Percentiles rank a stretch among this genome's conserved stretches.
Evolutionary conservation across 2,888 invertebrate genomes (phyloP).

Genomic region (Eupithecia subfuscata): DNA sequence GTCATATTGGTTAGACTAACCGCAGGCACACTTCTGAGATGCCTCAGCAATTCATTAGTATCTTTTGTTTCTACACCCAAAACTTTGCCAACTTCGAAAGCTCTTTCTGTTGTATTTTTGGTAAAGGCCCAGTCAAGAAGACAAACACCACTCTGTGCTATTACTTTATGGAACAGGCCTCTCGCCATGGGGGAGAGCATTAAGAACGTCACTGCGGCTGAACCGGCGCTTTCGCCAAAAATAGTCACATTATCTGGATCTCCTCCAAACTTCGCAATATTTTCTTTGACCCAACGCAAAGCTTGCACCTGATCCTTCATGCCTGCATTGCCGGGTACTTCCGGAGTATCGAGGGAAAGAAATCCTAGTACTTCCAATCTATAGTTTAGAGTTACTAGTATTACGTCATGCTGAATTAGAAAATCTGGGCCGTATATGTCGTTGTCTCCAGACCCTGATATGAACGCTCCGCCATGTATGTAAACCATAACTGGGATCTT

Average conservation of each 20-base stretch:
- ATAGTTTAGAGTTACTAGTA: constrained; percentile 74
- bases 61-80: constrained; percentile 64
- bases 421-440: constrained; percentile 67
- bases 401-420: constrained; percentile 67
- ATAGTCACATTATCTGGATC: constrained; percentile 68
- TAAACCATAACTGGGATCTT: constrained; percentile 69
- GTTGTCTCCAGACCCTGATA: constrained; percentile 66
- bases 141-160: constrained; percentile 69
- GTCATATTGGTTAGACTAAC: constrained; percentile 55
- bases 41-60: constrained; percentile 55
- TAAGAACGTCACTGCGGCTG: constrained; percentile 64
- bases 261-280: constrained; percentile 66
- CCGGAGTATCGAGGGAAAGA: constrained; percentile 58
- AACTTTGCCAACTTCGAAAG: constrained; percentile 59
- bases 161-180: constrained; percentile 70
- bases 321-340: constrained; percentile 72
- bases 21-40: constrained; percentile 58
- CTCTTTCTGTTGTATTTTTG: constrained; percentile 54
- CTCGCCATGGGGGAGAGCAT: constrained; percentile 71
- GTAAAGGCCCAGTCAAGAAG: constrained; percentile 61
- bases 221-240: constrained; percentile 75
- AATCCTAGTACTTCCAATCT: constrained; percentile 63
- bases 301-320: constrained; percentile 71
- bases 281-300: constrained; percentile 64
- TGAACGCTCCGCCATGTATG: constrained; percentile 72